Base-by-base conservation (phyloP, 37 sponge, comb jelly and placozoan genomes). In the Spongia lamella region DNA sequence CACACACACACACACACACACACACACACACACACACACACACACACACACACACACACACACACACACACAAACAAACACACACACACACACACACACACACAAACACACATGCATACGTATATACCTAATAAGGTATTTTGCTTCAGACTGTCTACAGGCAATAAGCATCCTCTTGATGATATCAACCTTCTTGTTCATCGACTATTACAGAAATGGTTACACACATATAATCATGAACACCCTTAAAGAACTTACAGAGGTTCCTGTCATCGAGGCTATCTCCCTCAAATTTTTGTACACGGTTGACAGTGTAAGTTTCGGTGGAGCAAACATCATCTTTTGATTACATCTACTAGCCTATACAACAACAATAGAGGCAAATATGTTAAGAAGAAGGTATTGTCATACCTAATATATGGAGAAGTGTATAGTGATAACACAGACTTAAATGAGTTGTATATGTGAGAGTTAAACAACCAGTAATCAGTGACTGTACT, bases 321-420 rank as follows among this genome's bases (percentile, higher is more conserved):
- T 70, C 31, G 96, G 83, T 1, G 99, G 95, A 64, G 87, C 77
- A 75, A 94, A 97, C 99, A 97, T 97, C 79, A 84, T 86, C 32
- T 80, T 79, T 76, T 97, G 99, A 19, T 84, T 98, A 40, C 82
- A 77, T 9, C 95, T 79, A 53, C 93, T 92, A 2, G 75, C 53
- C 92, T 92, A 47, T 43, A 9, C 9, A 43, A 43, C 9, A 52
- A 30, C 33, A 1, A 21, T 6, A 56, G 32, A 53, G 58, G 24
- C n/a, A 11, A 56, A 6, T 3, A 49, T 33, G 53, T n/a, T n/a
- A n/a, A n/a, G n/a, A n/a, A n/a, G 25, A 25, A 56, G 57, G 7
- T 2, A 56, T n/a, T 56, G 57, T 25, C 35, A 21, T 15, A 7
- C 0, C 35, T 7, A 2, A 6, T 19, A 32, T 19, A 32, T 13